phyloP scores from a whole-genome alignment of 2,797 vertebrate genomes.

The Manis crassicaudata region DNA sequence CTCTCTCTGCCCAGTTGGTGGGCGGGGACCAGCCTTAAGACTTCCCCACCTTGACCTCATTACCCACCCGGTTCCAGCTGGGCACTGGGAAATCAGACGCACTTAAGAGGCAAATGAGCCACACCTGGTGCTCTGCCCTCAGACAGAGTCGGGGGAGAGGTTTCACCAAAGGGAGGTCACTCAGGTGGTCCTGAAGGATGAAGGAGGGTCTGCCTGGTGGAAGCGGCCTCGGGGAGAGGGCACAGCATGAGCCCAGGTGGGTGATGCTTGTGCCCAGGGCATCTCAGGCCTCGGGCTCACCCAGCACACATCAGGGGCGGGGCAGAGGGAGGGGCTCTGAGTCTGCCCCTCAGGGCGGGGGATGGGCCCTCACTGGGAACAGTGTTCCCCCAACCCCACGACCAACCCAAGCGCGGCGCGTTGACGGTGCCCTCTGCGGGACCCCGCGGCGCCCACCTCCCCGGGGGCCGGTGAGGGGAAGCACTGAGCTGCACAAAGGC shows the following conservation, averaged over 20 bases:
- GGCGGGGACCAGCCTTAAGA: background rate
- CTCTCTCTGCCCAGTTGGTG: background rate
- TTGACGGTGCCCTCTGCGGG: background rate
- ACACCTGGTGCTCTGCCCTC: background rate
- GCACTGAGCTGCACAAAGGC: accelerated
- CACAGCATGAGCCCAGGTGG: accelerated
- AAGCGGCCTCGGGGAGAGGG: background rate
- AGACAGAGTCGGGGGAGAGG: background rate
- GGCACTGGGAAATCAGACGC: background rate
- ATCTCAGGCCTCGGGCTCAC: background rate
- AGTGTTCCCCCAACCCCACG: accelerated
- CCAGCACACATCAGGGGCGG: accelerated
- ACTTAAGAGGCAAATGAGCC: no score
- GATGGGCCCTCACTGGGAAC: background rate
- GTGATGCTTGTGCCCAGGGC: accelerated
- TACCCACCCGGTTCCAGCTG: background rate
- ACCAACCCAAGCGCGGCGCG: background rate
- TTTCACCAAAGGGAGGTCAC: background rate
- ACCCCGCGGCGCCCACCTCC: background rate
- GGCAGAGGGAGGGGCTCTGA: background rate
- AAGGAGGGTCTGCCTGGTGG: background rate
- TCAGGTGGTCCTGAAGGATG: background rate
- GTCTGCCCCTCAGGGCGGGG: background rate
- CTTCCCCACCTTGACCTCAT: background rate
- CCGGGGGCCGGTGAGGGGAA: accelerated